Evolutionary conservation across 2,888 invertebrate genomes (phyloP).

Genomic region (Priocnemis perturbator): DNA sequence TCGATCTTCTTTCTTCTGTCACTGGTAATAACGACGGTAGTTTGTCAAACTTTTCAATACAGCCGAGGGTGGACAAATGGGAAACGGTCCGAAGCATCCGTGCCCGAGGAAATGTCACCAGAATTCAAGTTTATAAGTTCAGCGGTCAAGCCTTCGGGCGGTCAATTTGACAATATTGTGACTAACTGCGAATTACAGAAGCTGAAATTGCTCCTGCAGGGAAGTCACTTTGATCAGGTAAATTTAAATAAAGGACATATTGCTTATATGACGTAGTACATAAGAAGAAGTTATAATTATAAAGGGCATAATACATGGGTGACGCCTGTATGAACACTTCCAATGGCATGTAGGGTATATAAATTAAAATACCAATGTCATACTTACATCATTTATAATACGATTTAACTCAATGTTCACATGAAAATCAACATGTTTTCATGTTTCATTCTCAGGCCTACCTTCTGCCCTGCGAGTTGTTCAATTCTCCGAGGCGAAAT

Average conservation of each 20-base stretch:
- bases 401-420: too few species aligned
- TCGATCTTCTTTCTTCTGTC: conserved; percentile 62
- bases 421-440: too few species aligned
- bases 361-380: too few species aligned
- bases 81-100: conserved; percentile 74
- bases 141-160: conserved; percentile 8
- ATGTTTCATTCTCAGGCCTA: conserved; percentile 13
- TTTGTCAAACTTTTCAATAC: conserved; percentile 86
- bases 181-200: conserved; percentile 77
- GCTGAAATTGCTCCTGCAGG: conserved; percentile 77
- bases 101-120: conserved; percentile 24
- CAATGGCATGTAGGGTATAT: too few species aligned
- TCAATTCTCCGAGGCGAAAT: conserved; percentile 17
- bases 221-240: conserved; percentile 77
- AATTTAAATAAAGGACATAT: conserved; percentile 16
- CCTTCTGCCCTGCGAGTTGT: conserved; percentile 30
- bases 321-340: too few species aligned
- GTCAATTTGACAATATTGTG: conserved; percentile 35
- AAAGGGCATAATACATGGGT: too few species aligned
- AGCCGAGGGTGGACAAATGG: conserved; percentile 88
- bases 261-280: too few species aligned
- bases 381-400: too few species aligned
- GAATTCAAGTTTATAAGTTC: conserved; percentile 6
- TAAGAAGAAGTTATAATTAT: too few species aligned
- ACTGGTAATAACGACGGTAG: conserved; percentile 75